These are phyloP conservation scores for Catharus fuscescens DNA, from an alignment of 2,113 vertebrate species.

Conservation along the genomic window DNA sequence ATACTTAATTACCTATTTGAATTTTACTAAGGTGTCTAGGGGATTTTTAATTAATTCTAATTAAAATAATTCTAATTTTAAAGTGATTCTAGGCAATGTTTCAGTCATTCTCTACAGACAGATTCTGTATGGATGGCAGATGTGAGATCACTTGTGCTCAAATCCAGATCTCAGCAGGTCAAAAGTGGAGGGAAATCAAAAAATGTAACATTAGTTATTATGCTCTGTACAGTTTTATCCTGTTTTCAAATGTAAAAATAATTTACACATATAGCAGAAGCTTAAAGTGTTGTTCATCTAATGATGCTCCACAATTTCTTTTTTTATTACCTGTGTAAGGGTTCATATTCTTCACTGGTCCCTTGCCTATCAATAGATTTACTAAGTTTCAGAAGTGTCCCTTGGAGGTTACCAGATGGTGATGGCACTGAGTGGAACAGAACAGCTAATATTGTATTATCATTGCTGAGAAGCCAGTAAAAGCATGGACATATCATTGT, in stretches of 20 bases:
- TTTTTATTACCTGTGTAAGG: not conserved
- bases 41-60: constrained; percentile 6
- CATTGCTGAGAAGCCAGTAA: not conserved
- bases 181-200: constrained; percentile 30
- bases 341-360: not conserved
- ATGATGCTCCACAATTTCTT: not conserved
- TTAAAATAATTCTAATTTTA: not conserved
- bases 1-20: not conserved
- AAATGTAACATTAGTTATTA: constrained; percentile 35
- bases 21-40: not conserved
- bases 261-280: not conserved
- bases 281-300: not conserved
- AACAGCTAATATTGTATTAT: not conserved
- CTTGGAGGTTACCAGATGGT: not conserved
- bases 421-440: not conserved
- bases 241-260: constrained; percentile 4
- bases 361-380: not conserved
- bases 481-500: not conserved
- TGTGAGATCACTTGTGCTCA: constrained; percentile 29
- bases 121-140: constrained; percentile 20
- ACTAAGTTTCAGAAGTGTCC: not conserved
- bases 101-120: not conserved
- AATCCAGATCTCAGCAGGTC: constrained; percentile 43
- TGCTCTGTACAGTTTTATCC: constrained; percentile 39
- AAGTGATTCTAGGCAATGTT: constrained; percentile 1